A percentile compares a stretch with the other conserved stretches of the same genome.
Conservation (phyloP, 2,113 vertebrate genomes). For the Mohoua ochrocephala region DNA sequence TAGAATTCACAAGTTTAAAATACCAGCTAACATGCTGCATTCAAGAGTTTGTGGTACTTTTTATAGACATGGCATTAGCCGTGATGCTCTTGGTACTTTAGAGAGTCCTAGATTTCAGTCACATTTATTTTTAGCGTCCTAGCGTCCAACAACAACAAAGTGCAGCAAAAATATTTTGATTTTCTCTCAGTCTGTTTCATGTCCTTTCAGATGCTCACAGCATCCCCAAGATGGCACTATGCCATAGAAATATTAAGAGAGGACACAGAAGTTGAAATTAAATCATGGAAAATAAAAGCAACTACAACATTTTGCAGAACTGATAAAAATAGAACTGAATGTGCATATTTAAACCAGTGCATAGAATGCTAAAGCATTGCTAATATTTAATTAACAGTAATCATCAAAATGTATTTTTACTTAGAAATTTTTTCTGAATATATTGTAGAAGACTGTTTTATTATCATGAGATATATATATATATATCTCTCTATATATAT, state of each 20-base stretch:
- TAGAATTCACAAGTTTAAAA: neutral
- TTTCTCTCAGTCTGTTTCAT: neutral
- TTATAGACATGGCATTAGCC: neutral
- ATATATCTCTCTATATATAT: no score
- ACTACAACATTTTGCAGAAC: neutral
- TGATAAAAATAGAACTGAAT: neutral
- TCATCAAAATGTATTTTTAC: neutral
- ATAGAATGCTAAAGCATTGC: neutral
- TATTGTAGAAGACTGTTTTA: neutral
- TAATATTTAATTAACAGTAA: neutral
- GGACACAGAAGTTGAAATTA: neutral
- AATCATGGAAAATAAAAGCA: neutral
- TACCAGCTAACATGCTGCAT: neutral
- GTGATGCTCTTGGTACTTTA: neutral
- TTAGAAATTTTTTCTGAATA: neutral
- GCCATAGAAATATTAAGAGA: neutral
- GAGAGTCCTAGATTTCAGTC: neutral
- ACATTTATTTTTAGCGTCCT: neutral
- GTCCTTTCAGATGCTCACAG: neutral
- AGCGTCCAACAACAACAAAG: fast-evolving
- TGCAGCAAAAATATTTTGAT: neutral
- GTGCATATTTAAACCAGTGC: neutral
- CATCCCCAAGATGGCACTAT: conserved; percentile 56
- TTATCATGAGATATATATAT: neutral
- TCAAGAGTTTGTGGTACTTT: neutral